A percentile compares a stretch with the other conserved stretches of the same genome.
phyloP scores from a whole-genome alignment of 2,888 invertebrate genomes.

The Drosophila cracens region DNA sequence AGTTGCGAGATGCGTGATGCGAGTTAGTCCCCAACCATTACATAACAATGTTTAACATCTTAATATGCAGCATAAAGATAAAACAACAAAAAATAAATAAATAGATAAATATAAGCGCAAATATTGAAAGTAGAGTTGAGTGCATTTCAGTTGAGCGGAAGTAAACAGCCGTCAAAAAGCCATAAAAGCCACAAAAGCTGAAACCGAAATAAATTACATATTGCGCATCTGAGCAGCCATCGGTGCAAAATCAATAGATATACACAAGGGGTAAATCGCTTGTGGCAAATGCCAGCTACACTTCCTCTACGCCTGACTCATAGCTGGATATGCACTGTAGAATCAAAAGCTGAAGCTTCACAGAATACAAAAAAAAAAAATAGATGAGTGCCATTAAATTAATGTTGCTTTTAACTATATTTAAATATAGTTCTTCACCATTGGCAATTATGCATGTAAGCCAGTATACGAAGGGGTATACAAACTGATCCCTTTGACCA shows the following conservation, averaged over 20 bases:
- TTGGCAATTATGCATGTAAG: not conserved
- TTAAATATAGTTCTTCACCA: not conserved
- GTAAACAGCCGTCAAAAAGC: constrained; percentile 30
- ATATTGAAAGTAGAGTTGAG: constrained; percentile 65
- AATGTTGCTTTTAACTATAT: not conserved
- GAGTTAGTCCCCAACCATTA: constrained; percentile 29
- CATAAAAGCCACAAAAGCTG: constrained; percentile 2
- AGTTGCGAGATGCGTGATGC: not conserved
- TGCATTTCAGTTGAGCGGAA: constrained; percentile 60
- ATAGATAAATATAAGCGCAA: constrained; percentile 44
- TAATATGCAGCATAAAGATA: constrained; percentile 51
- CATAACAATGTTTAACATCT: constrained; percentile 63
- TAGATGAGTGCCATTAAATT: not conserved
- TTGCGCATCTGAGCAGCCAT: constrained; percentile 13
- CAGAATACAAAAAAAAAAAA: not conserved
- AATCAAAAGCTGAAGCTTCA: not conserved
- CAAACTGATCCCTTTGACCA: not conserved
- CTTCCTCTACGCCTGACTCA: not conserved
- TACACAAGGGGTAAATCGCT: not conserved
- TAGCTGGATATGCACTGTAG: not conserved
- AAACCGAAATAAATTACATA: constrained; percentile 1
- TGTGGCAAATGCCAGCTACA: not conserved
- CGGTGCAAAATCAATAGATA: not conserved
- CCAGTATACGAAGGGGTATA: not conserved
- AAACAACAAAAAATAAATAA: constrained; percentile 16